Evolutionary conservation across 2,888 invertebrate genomes (phyloP), one percentile per base, ranked within the genome.

Genomic region (Drosophila testacea): DNA sequence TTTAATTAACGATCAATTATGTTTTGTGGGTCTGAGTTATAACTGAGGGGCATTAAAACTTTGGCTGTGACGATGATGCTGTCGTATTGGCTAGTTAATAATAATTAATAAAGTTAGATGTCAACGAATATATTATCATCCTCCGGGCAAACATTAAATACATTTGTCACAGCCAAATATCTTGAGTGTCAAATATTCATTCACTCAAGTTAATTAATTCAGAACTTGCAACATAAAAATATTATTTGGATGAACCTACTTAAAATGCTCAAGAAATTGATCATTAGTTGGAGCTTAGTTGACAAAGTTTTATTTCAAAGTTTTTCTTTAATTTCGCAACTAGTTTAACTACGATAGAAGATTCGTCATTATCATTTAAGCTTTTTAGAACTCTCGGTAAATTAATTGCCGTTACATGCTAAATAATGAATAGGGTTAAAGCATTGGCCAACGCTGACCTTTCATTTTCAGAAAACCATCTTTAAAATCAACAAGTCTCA

Each of bases 401-500:
- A 74, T 77, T 73, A 73, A 68, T 73, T 56, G 59, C 47, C 56
- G 62, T 38, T 34, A 55, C 52, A 41, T 32, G 74, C 16, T 38
- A 36, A 34, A 54, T 72, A 77, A 77, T 62, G 46, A 4, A 38
- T 16, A 44, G 59, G 54, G 46, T 57, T 44, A 47, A 13, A 62
- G 42, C 34, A 30, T 7, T 55, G 57, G 9, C 34, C 70, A 57
- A 36, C 28, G 27, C 48, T 57, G 56, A 52, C 52, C 71, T 70
- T 64, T 64, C 9, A 55, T 54, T 75, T 65, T 47, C 42, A 5
- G 6, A 10, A 38, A 44, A 48, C 27, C 71, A 64, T 61, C 54
- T 62, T 56, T 57, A 60, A 75, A 66, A 78, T 81, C 82, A 70
- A 63, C 83, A 76, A 79, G 85, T 84, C 47, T 68, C 79, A 63